Evolutionary conservation across 1,140 invertebrate genomes (phyloP), one percentile per base, ranked within the genome.

Genomic region (Drosophila bocki): DNA sequence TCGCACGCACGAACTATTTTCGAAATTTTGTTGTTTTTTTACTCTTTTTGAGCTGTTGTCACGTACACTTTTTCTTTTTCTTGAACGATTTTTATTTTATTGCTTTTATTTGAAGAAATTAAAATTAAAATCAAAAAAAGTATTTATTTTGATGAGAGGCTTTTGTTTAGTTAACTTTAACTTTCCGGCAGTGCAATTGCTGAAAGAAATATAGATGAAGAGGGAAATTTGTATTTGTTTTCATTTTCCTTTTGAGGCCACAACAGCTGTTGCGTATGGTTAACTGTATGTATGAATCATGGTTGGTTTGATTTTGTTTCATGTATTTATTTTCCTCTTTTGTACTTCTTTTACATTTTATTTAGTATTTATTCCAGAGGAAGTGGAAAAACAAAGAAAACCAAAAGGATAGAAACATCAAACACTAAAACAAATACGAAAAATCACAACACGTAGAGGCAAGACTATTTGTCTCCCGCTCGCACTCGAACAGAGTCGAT

Each of bases 1-100:
- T 84, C 61, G 59, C 71, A 80, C 81, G 70, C 80, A 82, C 80
- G 63, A 71, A 59, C 44, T 75, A 65, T 65, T 75, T 72, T 72
- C 17, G 39, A 67, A 32, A 71, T 77, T 60, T 68, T 57, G 42
- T 59, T 59, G 33, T 58, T 80, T 48, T 62, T 65, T 69, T 47
- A 39, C 35, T 39, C 33, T 39, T 9, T 0, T 39, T 22, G 50
- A 41, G 56, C 64, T 71, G 39, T 71, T 69, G 41, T 71, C 41
- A 69, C 63, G 63, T 58, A 61, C 67, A 72, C 68, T 75, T 75
- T 75, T 62, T 47, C 32, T 42, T 32, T 26, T 22, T 39, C 35
- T 39, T 69, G 15, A 35, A n/a, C 19, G 5, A 56, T 13, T 51
- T 42, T 72, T n/a, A 9, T 44, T 60, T 19, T 26, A 61, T 35